Base-by-base conservation (phyloP, 92 coral and sea anemone genomes). In the Zoanthus sansibaricus region DNA sequence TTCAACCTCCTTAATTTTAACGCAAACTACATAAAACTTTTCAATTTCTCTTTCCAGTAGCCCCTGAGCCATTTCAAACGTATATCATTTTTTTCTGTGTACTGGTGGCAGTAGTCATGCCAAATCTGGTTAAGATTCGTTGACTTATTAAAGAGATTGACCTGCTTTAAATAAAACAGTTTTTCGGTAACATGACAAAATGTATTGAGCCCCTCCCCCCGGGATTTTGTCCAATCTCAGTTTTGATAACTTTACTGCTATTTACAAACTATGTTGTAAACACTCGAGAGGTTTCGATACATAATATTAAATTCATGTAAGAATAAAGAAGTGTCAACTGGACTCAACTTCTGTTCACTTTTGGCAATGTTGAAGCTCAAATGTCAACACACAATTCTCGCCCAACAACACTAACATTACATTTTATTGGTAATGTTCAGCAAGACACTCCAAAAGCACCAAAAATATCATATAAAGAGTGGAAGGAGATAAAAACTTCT, bases 381-480 rank as follows among this genome's bases (percentile, higher is more conserved):
- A 62, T 86, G 21, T 61, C 47, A 0, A 86, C 76, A 68, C 45
- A 9, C 7, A 37, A 66, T 48, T 61, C 42, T 66, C 32, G 48
- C 20, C 77, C 72, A 48, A 70, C 69, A 0, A 74, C 77, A 37
- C 16, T 77, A 9, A 51, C 47, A 14, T 17, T 87, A 3, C 31
- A 56, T 14, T 87, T 87, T 76, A 21, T 14, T 11, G 85, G 85
- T 7, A 68, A 87, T 59, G 78, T 87, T 6, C 5, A 13, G 12
- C 84, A 87, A 21, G 68, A 87, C 30, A 15, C 7, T 4, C 78
- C 89, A 4, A 87, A 87, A 56, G 78, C 85, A 51, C 52, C 70
- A 6, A 42, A 21, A 49, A 66, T 77, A 6, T 46, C 45, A 12
- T 85, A 78, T 2, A 37, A 15, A 6, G 56, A 46, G 54, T 67